phyloP scores from a whole-genome alignment of 2,113 vertebrate species.

The Nerophis lumbriciformis region DNA sequence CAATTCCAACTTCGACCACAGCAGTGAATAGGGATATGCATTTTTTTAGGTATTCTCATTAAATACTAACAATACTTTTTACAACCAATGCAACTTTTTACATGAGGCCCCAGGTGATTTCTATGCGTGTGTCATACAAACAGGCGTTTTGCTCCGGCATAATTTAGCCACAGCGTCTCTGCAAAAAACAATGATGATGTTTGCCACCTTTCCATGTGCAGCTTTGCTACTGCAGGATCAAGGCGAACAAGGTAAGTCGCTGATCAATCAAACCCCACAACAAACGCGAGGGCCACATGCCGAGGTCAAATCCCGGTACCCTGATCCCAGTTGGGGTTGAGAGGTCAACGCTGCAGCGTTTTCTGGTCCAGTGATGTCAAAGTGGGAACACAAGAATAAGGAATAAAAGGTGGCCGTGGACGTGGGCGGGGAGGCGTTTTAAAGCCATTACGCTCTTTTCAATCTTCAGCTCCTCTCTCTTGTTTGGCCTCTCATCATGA shows the following conservation, averaged over 20 bases:
- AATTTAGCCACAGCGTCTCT: neutral
- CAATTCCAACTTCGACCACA: no score
- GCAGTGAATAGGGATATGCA: no score
- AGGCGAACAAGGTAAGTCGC: constrained; percentile 1
- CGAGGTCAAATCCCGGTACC: constrained; percentile 28
- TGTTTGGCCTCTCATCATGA: constrained; percentile 2
- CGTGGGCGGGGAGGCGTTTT: neutral
- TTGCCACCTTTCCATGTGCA: neutral
- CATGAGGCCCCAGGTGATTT: no score
- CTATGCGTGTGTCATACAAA: no score
- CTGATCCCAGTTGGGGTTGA: constrained; percentile 49
- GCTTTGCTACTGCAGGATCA: constrained; percentile 10
- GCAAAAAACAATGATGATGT: neutral
- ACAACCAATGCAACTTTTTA: no score
- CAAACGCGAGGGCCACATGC: constrained; percentile 28
- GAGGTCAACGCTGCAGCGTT: constrained; percentile 44
- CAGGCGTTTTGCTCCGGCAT: no score
- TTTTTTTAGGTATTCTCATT: no score
- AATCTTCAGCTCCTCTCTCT: constrained; percentile 3
- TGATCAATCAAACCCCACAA: constrained; percentile 34
- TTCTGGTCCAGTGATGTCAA: constrained; percentile 46
- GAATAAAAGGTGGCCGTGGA: constrained; percentile 19
- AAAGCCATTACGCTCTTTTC: constrained; percentile 21
- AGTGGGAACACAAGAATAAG: constrained; percentile 28
- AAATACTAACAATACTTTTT: no score